Percentiles rank a stretch among this genome's conserved stretches.
These are phyloP conservation scores for Pelosia muscerda DNA, from an alignment of 2,888 invertebrate species.

Conservation along the genomic window DNA sequence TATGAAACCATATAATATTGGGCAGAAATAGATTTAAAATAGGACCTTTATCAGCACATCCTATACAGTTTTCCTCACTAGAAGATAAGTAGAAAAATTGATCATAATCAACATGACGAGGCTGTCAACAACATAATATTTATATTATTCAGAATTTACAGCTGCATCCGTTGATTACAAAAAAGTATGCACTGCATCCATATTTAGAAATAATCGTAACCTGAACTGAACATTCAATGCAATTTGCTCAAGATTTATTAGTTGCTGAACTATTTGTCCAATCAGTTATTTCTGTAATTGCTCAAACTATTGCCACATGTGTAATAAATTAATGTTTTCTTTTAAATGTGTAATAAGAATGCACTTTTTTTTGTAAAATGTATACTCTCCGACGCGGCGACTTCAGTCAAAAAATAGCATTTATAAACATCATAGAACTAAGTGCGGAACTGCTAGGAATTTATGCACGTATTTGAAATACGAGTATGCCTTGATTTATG, in stretches of 20 bases:
- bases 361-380: no score
- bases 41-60: no score
- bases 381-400: constrained; percentile 23
- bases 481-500: constrained; percentile 14
- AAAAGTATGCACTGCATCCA: constrained; percentile 40
- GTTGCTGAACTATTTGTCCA: constrained; percentile 40
- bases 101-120: constrained; percentile 12
- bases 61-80: no score
- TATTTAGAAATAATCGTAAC: constrained; percentile 42
- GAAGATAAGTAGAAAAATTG: not conserved
- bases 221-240: constrained; percentile 46
- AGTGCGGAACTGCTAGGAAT: constrained; percentile 41
- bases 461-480: constrained; percentile 37
- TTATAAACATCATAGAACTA: constrained; percentile 34
- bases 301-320: constrained; percentile 48
- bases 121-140: constrained; percentile 16
- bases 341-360: no score
- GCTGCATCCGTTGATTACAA: constrained; percentile 20
- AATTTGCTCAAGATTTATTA: constrained; percentile 47
- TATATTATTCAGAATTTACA: constrained; percentile 32
- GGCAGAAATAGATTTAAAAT: no score
- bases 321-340: constrained; percentile 35
- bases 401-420: constrained; percentile 46
- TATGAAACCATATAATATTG: no score
- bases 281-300: constrained; percentile 36